Percentiles rank a stretch among this genome's conserved stretches.
phyloP scores from a whole-genome alignment of 2,797 vertebrate species.

The Melanotaenia parkinsoni region DNA sequence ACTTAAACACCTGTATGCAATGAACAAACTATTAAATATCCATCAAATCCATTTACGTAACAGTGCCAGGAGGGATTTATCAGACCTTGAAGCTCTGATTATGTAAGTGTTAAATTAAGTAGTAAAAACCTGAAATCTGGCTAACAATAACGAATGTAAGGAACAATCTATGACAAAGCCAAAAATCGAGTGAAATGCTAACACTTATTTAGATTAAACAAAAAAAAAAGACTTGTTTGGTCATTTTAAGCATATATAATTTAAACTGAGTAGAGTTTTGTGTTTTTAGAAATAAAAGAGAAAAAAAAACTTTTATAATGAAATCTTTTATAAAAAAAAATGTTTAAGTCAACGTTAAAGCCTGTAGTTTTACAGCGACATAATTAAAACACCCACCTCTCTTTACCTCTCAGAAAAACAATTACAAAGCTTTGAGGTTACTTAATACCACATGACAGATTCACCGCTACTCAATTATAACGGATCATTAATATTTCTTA shows the following conservation, averaged over 20 bases:
- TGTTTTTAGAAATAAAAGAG: too few species aligned
- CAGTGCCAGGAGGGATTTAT: not conserved
- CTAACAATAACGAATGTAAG: not conserved
- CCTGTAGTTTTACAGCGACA: not conserved
- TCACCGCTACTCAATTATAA: slow-evolving; percentile 43
- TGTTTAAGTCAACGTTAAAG: slow-evolving; percentile 2
- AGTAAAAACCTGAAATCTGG: not conserved
- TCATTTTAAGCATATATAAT: too few species aligned
- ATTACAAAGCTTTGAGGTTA: slow-evolving; percentile 42
- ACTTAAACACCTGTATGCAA: not conserved
- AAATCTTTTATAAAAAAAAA: too few species aligned
- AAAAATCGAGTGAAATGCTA: not conserved
- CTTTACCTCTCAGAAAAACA: slow-evolving; percentile 27
- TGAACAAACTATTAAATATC: too few species aligned
- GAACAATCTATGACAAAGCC: not conserved
- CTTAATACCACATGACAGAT: slow-evolving; percentile 37
- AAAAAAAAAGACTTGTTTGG: too few species aligned
- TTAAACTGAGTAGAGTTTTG: too few species aligned
- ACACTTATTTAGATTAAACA: too few species aligned
- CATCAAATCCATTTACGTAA: not conserved
- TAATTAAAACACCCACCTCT: slow-evolving; percentile 5
- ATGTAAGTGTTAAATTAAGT: not conserved
- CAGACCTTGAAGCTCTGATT: not conserved
- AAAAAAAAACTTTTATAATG: too few species aligned
- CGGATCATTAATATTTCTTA: slow-evolving; percentile 57